Evolutionary conservation across 92 coral and sea anemone genomes (phyloP), one percentile per base, ranked within the genome.

Genomic region (Isaurus tuberculatus): DNA sequence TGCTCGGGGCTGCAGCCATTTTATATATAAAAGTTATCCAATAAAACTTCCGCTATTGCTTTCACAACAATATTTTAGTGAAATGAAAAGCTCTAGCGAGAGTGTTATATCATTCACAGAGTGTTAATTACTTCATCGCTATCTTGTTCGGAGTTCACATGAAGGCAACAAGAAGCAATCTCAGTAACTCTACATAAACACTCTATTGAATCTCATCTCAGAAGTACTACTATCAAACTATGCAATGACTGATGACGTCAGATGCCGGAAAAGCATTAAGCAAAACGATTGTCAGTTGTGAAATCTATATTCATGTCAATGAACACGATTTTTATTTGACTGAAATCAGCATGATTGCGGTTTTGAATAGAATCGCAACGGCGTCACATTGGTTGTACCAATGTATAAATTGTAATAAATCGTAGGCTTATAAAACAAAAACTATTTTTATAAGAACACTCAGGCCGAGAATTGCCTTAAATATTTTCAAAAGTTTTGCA

Each of bases 1-100:
- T 15, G 25, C 61, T 72, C 37, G 78, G 57, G 4, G 60, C 78
- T 13, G 78, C 78, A 11, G 78, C 78, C 78, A 72, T 72, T 63
- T 26, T 26, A 29, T 63, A 17, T 15, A 26, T 5, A 33, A 16
- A 27, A 22, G 3, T 8, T 26, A 63, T 63, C 69, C 69, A 8
- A 4, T 63, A 9, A 26, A 29, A 63, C 69, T 63, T 63, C 69
- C 69, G 69, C 34, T 28, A 27, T 29, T 3, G 19, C 27, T 27
- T 11, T 63, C 19, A 29, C 19, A 27, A 27, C 15, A 63, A 17
- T 63, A 19, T 29, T 57, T 63, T 2, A 26, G 34, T 28, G 69
- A 5, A 63, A 13, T 26, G 34, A 17, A 7, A 34, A 26, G 8
- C 33, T 27, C 16, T 27, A 57, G 26, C 1, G 8, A 22, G 27